phyloP scores from a whole-genome alignment of 2,797 vertebrate species.

The Sebastes minor region DNA sequence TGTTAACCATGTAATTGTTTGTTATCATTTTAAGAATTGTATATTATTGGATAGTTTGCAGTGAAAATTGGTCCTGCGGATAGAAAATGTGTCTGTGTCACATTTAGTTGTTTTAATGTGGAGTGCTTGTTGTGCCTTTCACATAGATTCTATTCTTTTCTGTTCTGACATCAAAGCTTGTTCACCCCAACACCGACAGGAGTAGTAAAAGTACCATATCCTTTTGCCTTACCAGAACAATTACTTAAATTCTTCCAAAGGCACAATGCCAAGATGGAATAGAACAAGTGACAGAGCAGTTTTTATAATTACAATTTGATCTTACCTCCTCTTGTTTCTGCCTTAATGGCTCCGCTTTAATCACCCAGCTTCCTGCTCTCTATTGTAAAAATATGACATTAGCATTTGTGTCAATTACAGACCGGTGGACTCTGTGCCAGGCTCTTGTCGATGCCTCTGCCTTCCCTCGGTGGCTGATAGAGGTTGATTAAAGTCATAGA shows the following conservation, averaged over 20 bases:
- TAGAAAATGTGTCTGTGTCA: too few relatives aligned
- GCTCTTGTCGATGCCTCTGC: constrained; percentile 7
- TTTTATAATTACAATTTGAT: background rate
- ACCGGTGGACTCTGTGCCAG: constrained; percentile 10
- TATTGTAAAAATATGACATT: constrained; percentile 19
- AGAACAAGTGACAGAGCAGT: background rate
- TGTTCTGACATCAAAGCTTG: too few relatives aligned
- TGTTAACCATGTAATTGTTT: too few relatives aligned
- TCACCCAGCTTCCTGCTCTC: background rate
- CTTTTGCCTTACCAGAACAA: background rate
- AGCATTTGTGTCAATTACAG: constrained; percentile 25
- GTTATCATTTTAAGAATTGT: too few relatives aligned
- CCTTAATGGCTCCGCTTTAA: constrained; percentile 4
- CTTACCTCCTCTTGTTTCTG: background rate
- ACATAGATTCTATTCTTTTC: too few relatives aligned
- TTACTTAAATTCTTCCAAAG: constrained; percentile 10
- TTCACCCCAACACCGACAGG: background rate
- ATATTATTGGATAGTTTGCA: too few relatives aligned
- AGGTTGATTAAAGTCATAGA: constrained; percentile 31
- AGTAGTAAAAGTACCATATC: background rate
- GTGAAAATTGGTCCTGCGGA: too few relatives aligned
- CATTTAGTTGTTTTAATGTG: too few relatives aligned
- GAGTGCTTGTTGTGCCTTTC: too few relatives aligned
- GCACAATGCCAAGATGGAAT: background rate
- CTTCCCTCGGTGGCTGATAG: background rate